Percentiles rank a stretch among this genome's conserved stretches.
These are phyloP conservation scores for Actinia equina DNA, from an alignment of 64 coral and sea anemone species.

Conservation along the genomic window DNA sequence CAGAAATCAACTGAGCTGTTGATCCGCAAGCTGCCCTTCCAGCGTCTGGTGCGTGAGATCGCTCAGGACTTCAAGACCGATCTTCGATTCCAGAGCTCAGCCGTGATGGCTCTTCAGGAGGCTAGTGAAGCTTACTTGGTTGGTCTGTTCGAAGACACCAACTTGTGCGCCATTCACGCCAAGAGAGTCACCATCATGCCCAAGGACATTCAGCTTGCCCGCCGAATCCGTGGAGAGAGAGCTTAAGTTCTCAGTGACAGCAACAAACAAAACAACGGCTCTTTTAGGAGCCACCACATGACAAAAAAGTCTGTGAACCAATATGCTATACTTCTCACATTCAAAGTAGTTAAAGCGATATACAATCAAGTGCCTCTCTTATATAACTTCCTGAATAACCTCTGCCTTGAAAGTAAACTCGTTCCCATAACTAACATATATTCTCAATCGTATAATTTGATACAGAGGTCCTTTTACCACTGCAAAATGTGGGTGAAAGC, in stretches of 20 bases:
- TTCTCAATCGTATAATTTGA: too few relatives aligned
- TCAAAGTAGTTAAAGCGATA: too few relatives aligned
- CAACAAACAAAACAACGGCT: conserved; percentile 8
- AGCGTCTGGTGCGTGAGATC: conserved; percentile 65
- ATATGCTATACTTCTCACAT: not conserved
- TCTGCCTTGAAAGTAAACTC: too few relatives aligned
- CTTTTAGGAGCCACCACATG: conserved; percentile 37
- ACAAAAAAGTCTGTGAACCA: not conserved
- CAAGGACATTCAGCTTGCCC: conserved; percentile 66
- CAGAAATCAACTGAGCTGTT: conserved; percentile 58
- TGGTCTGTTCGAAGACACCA: conserved; percentile 58
- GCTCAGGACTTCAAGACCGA: conserved; percentile 36
- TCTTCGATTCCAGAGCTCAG: too few relatives aligned
- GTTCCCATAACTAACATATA: too few relatives aligned
- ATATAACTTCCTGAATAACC: too few relatives aligned
- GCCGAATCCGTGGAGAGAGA: conserved; percentile 67
- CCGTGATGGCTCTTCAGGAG: too few relatives aligned
- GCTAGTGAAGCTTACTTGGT: too few relatives aligned
- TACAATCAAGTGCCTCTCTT: too few relatives aligned
- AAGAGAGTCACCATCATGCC: conserved; percentile 72
- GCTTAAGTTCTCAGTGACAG: conserved; percentile 7
- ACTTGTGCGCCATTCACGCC: conserved; percentile 34
- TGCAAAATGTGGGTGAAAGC: too few relatives aligned
- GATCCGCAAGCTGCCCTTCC: conserved; percentile 65
- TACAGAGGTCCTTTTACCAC: too few relatives aligned